Conservation (phyloP, 2,797 vertebrate genomes). For the Telmatherina bonti region DNA sequence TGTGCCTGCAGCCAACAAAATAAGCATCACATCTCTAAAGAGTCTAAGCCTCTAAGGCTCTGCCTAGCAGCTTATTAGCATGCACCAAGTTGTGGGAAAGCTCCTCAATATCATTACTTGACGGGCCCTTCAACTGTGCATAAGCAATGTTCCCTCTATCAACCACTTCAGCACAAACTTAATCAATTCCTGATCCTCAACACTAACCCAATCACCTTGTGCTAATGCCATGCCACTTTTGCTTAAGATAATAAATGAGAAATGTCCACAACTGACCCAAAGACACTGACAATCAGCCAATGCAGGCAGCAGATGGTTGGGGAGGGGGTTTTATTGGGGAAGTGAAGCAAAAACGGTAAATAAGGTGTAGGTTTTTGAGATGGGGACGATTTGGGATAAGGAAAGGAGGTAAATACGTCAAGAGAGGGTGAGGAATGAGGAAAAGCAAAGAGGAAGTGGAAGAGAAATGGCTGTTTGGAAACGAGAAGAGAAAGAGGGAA, state of each 20-base stretch:
- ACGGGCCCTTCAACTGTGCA: constrained; percentile 62
- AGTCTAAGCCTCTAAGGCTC: constrained; percentile 40
- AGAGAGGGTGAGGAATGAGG: constrained; percentile 12
- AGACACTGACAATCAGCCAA: constrained; percentile 63
- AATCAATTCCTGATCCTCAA: constrained; percentile 84
- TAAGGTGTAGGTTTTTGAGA: constrained; percentile 15
- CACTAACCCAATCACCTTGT: constrained; percentile 81
- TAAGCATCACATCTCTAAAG: constrained; percentile 31
- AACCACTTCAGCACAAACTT: constrained; percentile 75
- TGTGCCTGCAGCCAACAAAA: constrained; percentile 46
- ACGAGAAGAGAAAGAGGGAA: background rate
- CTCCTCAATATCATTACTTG: constrained; percentile 56
- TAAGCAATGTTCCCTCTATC: constrained; percentile 67
- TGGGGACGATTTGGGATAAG: constrained; percentile 14
- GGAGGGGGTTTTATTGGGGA: constrained; percentile 21
- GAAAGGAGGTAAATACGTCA: constrained; percentile 6
- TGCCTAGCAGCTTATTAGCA: constrained; percentile 63
- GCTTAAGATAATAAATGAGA: constrained; percentile 84
- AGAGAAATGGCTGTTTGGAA: constrained; percentile 27
- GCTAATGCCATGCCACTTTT: constrained; percentile 80
- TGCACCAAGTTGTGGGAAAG: constrained; percentile 34
- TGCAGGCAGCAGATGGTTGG: constrained; percentile 21
- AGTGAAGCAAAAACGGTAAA: constrained; percentile 26
- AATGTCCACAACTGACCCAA: constrained; percentile 73
- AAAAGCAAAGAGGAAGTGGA: constrained; percentile 7